These are phyloP conservation scores for Gulo gulo DNA, from an alignment of 2,113 vertebrate genomes.

Conservation along the genomic window DNA sequence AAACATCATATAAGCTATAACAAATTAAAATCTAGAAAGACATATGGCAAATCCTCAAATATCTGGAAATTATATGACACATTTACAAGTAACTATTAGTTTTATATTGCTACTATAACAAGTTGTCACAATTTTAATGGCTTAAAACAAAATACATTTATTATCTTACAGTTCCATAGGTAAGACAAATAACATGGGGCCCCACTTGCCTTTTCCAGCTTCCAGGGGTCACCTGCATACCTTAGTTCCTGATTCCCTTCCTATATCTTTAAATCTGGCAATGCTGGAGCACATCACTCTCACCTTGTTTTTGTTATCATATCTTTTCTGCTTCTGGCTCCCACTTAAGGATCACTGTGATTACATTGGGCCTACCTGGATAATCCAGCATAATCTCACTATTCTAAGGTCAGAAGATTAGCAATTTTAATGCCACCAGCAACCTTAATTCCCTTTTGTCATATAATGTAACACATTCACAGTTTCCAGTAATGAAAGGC, in stretches of 20 bases:
- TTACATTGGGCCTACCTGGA: background rate
- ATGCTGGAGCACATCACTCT: background rate
- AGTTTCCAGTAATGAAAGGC: background rate
- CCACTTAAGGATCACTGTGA: background rate
- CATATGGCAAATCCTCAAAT: background rate
- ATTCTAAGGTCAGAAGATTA: background rate
- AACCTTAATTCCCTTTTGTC: background rate
- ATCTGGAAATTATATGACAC: background rate
- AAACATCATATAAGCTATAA: background rate
- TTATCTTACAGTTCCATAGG: background rate
- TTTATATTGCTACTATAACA: background rate
- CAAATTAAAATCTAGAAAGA: background rate
- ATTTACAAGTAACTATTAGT: background rate
- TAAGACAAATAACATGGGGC: background rate
- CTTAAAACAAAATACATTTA: background rate
- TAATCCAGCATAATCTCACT: background rate
- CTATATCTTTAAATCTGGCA: background rate
- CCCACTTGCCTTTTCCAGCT: background rate
- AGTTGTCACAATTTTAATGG: background rate
- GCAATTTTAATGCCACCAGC: background rate
- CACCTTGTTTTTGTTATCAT: background rate
- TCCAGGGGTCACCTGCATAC: background rate
- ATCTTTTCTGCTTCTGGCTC: background rate
- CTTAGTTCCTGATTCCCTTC: background rate
- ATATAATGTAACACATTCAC: background rate